phyloP scores from a whole-genome alignment of 1,140 invertebrate genomes.

The Rhyzopertha dominica region DNA sequence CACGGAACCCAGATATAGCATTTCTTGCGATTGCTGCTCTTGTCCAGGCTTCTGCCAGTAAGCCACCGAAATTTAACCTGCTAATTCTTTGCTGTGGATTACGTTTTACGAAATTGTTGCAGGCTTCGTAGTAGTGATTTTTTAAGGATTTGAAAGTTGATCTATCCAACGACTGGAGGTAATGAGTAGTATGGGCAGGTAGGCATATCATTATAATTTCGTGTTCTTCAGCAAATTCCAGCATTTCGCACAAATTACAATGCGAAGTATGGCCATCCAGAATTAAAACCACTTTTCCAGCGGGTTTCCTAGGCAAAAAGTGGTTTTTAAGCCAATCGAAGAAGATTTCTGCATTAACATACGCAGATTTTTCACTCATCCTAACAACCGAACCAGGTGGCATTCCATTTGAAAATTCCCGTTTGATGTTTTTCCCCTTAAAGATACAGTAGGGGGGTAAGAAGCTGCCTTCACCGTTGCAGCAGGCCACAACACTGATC shows the following conservation, averaged over 20 bases:
- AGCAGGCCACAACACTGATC: conserved; percentile 34
- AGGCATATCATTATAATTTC: conserved; percentile 26
- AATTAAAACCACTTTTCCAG: conserved; percentile 25
- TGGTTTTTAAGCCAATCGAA: conserved; percentile 36
- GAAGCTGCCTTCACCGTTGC: conserved; percentile 33
- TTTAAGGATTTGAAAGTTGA: conserved; percentile 27
- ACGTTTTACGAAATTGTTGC: conserved; percentile 10
- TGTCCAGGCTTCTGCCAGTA: conserved; percentile 8
- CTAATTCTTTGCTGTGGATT: conserved; percentile 15
- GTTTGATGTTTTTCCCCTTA: conserved; percentile 39
- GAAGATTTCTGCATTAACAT: conserved; percentile 42
- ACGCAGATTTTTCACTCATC: conserved; percentile 41
- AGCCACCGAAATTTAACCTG: conserved; percentile 11
- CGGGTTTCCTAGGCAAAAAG: conserved; percentile 32
- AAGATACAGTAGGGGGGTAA: conserved; percentile 34
- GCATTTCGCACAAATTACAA: conserved; percentile 15
- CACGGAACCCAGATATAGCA: conserved; percentile 8
- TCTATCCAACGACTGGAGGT: conserved; percentile 30
- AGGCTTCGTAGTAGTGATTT: conserved; percentile 14
- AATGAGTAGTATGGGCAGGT: conserved; percentile 29
- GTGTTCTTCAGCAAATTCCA: conserved; percentile 25
- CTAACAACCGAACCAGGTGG: conserved; percentile 33
- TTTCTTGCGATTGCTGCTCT: conserved; percentile 6
- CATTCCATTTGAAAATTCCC: conserved; percentile 36
- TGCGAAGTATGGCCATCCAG: conserved; percentile 35